phyloP scores from a whole-genome alignment of 2,113 vertebrate genomes.

The Calypte anna region DNA sequence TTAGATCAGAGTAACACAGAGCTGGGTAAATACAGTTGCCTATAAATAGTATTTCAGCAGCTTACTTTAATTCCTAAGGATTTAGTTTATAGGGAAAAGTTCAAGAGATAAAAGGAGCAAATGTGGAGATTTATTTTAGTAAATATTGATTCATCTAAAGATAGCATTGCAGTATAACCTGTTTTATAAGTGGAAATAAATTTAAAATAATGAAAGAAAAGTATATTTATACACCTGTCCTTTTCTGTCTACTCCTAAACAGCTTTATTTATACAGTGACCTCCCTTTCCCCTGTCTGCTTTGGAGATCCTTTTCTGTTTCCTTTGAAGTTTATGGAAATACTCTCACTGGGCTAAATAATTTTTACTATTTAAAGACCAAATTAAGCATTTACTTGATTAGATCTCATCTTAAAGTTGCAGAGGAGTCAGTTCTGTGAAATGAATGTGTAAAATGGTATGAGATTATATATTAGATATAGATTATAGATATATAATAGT shows the following conservation, averaged over 20 bases:
- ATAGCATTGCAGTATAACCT: background rate
- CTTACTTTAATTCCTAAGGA: background rate
- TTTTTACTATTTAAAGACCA: background rate
- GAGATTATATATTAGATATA: too few relatives aligned
- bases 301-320: background rate
- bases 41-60: background rate
- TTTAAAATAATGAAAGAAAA: background rate
- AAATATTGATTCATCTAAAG: constrained; percentile 1
- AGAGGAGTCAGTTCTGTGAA: background rate
- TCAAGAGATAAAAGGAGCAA: background rate
- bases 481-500: too few relatives aligned
- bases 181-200: background rate
- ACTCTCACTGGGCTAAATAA: background rate
- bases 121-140: background rate
- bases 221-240: background rate
- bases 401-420: background rate
- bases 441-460: background rate
- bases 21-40: background rate
- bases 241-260: background rate
- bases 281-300: background rate
- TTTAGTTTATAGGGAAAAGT: background rate
- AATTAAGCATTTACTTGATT: background rate
- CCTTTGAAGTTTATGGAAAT: background rate
- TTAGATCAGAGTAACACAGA: background rate
- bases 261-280: background rate